Conservation (phyloP, 2,113 vertebrate species). For the Alethe castanea region DNA sequence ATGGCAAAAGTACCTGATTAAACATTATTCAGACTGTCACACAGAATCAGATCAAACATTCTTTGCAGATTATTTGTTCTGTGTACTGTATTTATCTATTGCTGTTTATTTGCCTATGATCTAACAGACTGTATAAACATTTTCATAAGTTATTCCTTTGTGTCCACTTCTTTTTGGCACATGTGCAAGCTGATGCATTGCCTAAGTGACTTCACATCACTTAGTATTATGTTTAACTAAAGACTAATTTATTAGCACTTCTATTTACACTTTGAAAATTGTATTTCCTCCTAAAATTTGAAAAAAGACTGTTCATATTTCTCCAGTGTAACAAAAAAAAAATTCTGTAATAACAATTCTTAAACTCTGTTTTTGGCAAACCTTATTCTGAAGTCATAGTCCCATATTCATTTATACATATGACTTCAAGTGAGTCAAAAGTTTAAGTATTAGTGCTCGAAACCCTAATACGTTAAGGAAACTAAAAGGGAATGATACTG, state of each 20-base stretch:
- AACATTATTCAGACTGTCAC: neutral
- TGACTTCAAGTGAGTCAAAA: neutral
- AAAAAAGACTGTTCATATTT: neutral
- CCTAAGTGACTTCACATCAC: neutral
- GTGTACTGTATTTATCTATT: neutral
- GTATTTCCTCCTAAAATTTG: neutral
- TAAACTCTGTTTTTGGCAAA: neutral
- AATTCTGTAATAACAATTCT: neutral
- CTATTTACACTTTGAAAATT: neutral
- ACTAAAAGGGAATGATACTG: neutral
- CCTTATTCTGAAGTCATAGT: neutral
- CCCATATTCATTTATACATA: neutral
- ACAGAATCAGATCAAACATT: neutral
- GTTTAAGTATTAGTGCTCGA: neutral
- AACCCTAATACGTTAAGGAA: neutral
- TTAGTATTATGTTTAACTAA: neutral
- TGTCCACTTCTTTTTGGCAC: neutral
- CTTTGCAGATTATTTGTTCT: neutral
- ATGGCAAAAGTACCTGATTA: neutral
- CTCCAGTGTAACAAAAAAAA: neutral
- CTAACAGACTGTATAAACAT: neutral
- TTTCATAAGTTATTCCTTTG: neutral
- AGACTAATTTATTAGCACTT: neutral
- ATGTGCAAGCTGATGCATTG: neutral
- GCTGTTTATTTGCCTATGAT: neutral